Evolutionary conservation across 2,113 vertebrate genomes (phyloP), one percentile per base, ranked within the genome.

Genomic region (Peromyscus californicus): DNA sequence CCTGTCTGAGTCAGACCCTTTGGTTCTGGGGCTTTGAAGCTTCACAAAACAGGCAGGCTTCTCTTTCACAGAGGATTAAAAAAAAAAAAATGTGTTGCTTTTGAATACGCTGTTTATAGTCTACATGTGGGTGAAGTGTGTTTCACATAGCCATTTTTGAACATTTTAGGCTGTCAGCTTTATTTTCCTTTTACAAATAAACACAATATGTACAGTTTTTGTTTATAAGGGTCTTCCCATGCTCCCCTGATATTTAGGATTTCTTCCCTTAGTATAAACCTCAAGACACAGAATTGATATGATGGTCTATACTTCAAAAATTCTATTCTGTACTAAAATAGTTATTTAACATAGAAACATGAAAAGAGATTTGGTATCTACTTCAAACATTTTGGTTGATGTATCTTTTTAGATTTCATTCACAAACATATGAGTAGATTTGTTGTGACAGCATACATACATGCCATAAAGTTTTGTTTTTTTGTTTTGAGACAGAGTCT

Each of bases 111-210:
- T 22, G 4, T 22, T 31, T 76, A 61, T 78, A 45, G 72, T 61
- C 42, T 78, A 54, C 21, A 75, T 75, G 70, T 89, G 48, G 70
- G 51, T 61, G 54, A 10, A 19, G 61, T 42, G 22, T 26, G 8
- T 70, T 90, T 85, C 84, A 61, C 26, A 29, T 22, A 69, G 61
- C 61, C 9, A 4, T 33, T 85, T 92, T 76, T 67, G 59, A 42
- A 92, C 63, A 21, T 22, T 72, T 63, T 33, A 84, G 39, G 54
- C 69, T 51, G 39, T 84, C 89, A 54, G 33, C 48, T 31, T 91
- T 42, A 76, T 89, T 92, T 94, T 90, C 69, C 39, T 74, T 97
- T 84, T 91, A 65, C 36, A 92, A 78, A 93, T 95, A 95, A 89
- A 89, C 7, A 79, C 65, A 80, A 31, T 36, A 31, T 72, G 65